A percentile compares a stretch with the other conserved stretches of the same genome.
phyloP scores from a whole-genome alignment of 1,140 invertebrate genomes.

The Brachionus asplanchnoidis region DNA sequence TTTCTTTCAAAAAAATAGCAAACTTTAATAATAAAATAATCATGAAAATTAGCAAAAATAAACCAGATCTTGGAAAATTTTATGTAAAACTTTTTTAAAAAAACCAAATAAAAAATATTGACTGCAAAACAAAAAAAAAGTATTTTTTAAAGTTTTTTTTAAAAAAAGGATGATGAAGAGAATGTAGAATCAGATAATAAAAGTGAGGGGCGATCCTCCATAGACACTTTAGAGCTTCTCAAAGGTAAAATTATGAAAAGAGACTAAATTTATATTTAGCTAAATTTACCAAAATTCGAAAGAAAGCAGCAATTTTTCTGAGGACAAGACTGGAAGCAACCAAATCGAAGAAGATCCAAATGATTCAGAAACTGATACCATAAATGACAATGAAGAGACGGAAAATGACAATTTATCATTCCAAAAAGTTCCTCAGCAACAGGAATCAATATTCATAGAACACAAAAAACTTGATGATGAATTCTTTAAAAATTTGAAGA shows the following conservation, averaged over 20 bases:
- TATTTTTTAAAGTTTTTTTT: not conserved
- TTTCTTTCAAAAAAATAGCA: too few relatives aligned
- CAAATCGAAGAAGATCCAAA: not conserved
- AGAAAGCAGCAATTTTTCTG: not conserved
- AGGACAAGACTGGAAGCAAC: not conserved
- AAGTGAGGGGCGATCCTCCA: not conserved
- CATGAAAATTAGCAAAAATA: too few relatives aligned
- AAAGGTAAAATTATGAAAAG: not conserved
- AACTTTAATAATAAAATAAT: too few relatives aligned
- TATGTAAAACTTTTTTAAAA: not conserved
- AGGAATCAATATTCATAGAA: not conserved
- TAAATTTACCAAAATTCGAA: not conserved
- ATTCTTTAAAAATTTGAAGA: not conserved
- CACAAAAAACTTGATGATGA: constrained; percentile 5
- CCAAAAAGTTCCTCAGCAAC: not conserved
- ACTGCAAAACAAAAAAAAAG: not conserved
- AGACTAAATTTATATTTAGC: not conserved
- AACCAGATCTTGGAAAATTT: too few relatives aligned
- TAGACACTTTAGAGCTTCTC: not conserved
- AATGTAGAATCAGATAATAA: not conserved
- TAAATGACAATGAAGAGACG: not conserved
- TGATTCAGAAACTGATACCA: not conserved
- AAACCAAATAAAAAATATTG: not conserved
- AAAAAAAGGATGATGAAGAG: not conserved
- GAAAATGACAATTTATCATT: not conserved